Conservation (phyloP, 2,888 invertebrate species). For the Allophyes oxyacanthae region DNA sequence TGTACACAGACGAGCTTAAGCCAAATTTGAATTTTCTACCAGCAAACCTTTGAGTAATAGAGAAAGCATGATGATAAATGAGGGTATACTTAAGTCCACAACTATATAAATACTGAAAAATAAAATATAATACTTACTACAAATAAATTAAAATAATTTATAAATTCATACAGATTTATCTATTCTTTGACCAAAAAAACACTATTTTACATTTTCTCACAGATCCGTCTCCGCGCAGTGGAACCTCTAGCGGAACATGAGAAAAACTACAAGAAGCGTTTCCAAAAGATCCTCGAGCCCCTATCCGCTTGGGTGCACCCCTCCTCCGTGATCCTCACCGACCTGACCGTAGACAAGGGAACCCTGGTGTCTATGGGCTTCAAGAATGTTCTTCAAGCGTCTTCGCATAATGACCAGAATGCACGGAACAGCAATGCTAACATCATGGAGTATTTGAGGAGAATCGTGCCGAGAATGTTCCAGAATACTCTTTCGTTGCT, state of each 20-base stretch:
- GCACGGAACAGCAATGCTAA: constrained; percentile 91
- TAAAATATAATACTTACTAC: too few species aligned
- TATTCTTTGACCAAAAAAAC: too few species aligned
- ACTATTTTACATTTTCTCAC: constrained; percentile 17
- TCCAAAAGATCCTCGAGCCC: constrained; percentile 95
- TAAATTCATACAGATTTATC: too few species aligned
- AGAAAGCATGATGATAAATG: too few species aligned
- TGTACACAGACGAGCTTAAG: too few species aligned
- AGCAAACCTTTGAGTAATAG: too few species aligned
- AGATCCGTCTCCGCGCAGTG: constrained; percentile 94
- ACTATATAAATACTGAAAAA: too few species aligned
- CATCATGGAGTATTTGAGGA: constrained; percentile 96
- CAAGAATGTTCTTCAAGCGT: constrained; percentile 92
- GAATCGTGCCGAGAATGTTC: constrained; percentile 97
- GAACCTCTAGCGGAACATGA: constrained; percentile 95
- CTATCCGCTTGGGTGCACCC: constrained; percentile 94
- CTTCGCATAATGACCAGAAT: constrained; percentile 81
- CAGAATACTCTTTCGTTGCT: constrained; percentile 95
- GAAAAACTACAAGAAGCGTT: constrained; percentile 94
- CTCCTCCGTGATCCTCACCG: constrained; percentile 93
- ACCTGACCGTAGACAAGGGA: constrained; percentile 95
- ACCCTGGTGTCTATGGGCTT: constrained; percentile 94
- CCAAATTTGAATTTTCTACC: too few species aligned
- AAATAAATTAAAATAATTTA: too few species aligned
- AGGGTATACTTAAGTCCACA: too few species aligned